Base-by-base conservation (phyloP, 2,797 vertebrate genomes). In the Anas bernieri region DNA sequence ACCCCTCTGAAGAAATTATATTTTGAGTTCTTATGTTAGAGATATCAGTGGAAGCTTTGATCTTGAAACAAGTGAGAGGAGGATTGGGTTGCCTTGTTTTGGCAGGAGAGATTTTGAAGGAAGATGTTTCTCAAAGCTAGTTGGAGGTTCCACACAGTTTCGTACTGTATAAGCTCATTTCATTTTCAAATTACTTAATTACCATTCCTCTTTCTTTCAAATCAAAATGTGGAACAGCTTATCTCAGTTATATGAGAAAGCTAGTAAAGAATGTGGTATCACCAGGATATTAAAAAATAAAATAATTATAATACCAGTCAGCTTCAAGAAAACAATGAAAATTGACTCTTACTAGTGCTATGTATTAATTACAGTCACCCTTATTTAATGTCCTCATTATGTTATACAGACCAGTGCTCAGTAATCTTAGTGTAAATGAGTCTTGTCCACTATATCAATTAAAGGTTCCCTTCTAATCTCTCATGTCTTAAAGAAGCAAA, bases 201-300 rank as follows among this genome's bases (percentile, higher is more conserved):
- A 95, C 83, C 41, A 68, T 92, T 94, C 62, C 54, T 88, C 72
- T 91, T 83, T 48, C 91, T 95, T 95, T 92, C 79, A 92, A 96
- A 96, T 96, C 28, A 76, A 83, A 94, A 96, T 6, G 21, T 62
- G 76, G 76, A 89, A 87, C 64, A 94, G 90, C 96, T 97, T 97
- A 97, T 97, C 96, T 96, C 73, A 48, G 69, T 84, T 62, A 5
- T 67, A 63, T 37, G 26, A 91, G 86, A 92, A 89, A 35, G 50
- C 11, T 46, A 30, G 77, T 93, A 93, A 93, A 88, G 79, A 79
- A 77, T 30, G 56, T 0, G 11, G 80, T 96, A 97, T 66, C 59
- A 84, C 81, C 96, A 97, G 96, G 96, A 97, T 96, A 97, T 97
- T 97, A 96, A 96, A 96, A 95, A 94, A 96, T 90, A 94, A 94